Conservation (phyloP, 2,888 invertebrate genomes). For the Dicyrtomina minuta region DNA sequence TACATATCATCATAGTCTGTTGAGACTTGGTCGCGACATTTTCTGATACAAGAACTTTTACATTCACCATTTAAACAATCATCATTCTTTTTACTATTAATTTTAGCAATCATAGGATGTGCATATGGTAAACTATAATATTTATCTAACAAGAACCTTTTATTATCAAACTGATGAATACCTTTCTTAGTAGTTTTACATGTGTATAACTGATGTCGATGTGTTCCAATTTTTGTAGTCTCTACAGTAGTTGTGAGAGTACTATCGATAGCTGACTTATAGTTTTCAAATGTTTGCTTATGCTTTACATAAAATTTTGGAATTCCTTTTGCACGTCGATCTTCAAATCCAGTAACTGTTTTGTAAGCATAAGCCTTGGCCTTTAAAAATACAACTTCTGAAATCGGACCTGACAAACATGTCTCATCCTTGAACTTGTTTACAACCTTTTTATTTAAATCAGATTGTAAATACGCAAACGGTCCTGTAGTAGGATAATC, state of each 20-base stretch:
- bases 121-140: constrained; percentile 19
- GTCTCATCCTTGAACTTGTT: constrained; percentile 55
- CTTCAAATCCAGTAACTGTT: background rate
- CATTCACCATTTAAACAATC: background rate
- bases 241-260: background rate
- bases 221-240: no score
- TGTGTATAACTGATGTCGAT: constrained; percentile 24
- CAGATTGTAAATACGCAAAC: no score
- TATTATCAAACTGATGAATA: constrained; percentile 10
- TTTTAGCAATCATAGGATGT: background rate
- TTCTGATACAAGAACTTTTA: no score
- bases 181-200: background rate
- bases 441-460: no score
- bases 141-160: constrained; percentile 13
- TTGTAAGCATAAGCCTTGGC: constrained; percentile 24
- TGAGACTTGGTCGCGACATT: no score
- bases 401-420: constrained; percentile 46
- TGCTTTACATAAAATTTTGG: constrained; percentile 1
- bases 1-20: background rate
- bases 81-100: background rate
- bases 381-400: constrained; percentile 50
- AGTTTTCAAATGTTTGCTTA: background rate
- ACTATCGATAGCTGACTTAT: background rate
- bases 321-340: constrained; percentile 17
- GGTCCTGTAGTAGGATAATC: constrained; percentile 52